A percentile compares a stretch with the other conserved stretches of the same genome.
Conservation (phyloP, 2,113 vertebrate genomes). For the Tetraodon nigroviridis region DNA sequence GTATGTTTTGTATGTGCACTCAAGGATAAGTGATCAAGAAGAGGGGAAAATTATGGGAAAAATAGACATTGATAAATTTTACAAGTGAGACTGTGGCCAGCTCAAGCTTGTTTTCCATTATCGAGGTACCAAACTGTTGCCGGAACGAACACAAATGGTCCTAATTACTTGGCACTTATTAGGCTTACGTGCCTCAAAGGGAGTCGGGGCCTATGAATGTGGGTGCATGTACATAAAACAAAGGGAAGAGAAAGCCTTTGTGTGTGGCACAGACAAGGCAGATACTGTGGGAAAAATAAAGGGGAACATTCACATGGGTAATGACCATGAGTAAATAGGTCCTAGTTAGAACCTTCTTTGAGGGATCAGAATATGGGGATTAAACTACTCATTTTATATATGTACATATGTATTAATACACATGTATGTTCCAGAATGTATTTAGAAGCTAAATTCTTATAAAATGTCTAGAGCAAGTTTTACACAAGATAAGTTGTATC, state of each 20-base stretch:
- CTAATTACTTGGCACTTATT: constrained; percentile 65
- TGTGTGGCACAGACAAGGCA: constrained; percentile 23
- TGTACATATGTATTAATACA: neutral
- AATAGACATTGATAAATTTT: constrained; percentile 24
- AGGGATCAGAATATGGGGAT: too few species aligned
- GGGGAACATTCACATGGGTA: constrained; percentile 21
- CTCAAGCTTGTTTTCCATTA: constrained; percentile 66
- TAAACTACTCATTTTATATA: neutral
- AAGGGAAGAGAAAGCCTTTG: constrained; percentile 11
- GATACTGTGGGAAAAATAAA: constrained; percentile 49
- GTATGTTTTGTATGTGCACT: constrained; percentile 9
- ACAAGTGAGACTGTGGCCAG: constrained; percentile 40
- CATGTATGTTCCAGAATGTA: neutral
- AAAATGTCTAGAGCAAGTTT: neutral
- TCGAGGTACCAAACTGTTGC: constrained; percentile 48
- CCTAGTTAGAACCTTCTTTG: neutral
- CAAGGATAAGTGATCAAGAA: constrained; percentile 19
- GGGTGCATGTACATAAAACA: constrained; percentile 31
- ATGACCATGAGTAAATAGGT: constrained; percentile 2
- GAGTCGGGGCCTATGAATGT: constrained; percentile 22
- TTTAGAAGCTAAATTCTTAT: too few species aligned
- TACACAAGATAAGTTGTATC: neutral
- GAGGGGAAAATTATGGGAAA: constrained; percentile 6
- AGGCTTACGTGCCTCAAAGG: constrained; percentile 37
- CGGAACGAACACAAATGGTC: constrained; percentile 60